Percentiles rank a stretch among this genome's conserved stretches.
Conservation (phyloP, 2,888 invertebrate genomes). For the Drosophila basisetae region DNA sequence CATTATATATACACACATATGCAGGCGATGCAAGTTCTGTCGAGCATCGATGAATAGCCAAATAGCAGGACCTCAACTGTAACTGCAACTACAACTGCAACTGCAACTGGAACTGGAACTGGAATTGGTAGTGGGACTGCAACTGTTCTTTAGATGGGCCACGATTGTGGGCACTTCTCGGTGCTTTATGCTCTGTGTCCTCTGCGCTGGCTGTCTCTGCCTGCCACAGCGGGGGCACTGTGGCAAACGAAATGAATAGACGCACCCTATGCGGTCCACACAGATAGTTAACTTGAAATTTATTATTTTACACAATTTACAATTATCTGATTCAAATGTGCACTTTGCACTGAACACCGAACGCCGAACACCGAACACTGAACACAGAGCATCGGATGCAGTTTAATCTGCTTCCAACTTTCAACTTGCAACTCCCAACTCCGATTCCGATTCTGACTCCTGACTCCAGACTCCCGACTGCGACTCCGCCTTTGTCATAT, state of each 20-base stretch:
- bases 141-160: constrained; percentile 38
- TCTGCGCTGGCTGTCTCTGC: constrained; percentile 5
- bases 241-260: constrained; percentile 51
- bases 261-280: constrained; percentile 72
- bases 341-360: constrained; percentile 42
- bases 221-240: constrained; percentile 18
- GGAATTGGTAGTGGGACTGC: constrained; percentile 35
- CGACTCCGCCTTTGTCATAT: constrained; percentile 35
- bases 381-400: constrained; percentile 42
- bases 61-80: constrained; percentile 44
- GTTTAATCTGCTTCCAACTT: constrained; percentile 48
- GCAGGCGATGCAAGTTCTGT: constrained; percentile 38
- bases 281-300: constrained; percentile 80
- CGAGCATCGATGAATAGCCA: constrained; percentile 51
- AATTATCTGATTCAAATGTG: constrained; percentile 80
- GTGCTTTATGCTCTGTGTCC: neutral
- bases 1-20: constrained; percentile 4
- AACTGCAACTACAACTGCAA: constrained; percentile 61
- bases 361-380: constrained; percentile 7
- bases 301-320: constrained; percentile 81
- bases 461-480: constrained; percentile 7
- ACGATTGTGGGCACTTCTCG: constrained; percentile 14
- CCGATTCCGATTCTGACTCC: neutral
- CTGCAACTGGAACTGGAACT: constrained; percentile 45
- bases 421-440: constrained; percentile 21